These are phyloP conservation scores for Hypsibius dujardini DNA, from an alignment of 1,140 invertebrate genomes.

Conservation along the genomic window DNA sequence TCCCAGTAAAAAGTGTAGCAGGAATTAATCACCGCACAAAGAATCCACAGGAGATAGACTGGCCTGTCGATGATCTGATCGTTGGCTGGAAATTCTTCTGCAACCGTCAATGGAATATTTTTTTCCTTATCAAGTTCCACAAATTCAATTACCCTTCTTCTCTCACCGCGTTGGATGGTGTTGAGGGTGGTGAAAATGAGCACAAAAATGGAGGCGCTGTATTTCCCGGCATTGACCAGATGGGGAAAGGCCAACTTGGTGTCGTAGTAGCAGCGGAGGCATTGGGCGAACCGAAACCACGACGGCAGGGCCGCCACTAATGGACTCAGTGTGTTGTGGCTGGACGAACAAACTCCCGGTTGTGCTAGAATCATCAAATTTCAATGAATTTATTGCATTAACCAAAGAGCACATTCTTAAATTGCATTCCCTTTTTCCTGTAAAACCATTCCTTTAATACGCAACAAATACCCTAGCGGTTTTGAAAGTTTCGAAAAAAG, in stretches of 20 bases:
- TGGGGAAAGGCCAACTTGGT: constrained; percentile 26
- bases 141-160: too few relatives aligned
- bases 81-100: too few relatives aligned
- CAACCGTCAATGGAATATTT: too few relatives aligned
- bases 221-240: constrained; percentile 86
- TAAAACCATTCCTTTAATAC: too few relatives aligned
- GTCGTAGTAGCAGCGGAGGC: constrained; percentile 66
- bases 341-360: neutral
- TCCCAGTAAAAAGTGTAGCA: constrained; percentile 82
- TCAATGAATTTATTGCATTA: too few relatives aligned
- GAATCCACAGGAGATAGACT: constrained; percentile 60
- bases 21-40: constrained; percentile 53
- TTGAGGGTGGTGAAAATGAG: constrained; percentile 65
- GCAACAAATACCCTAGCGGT: too few relatives aligned
- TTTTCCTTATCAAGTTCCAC: too few relatives aligned
- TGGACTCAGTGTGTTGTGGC: constrained; percentile 40
- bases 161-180: constrained; percentile 25
- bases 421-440: too few relatives aligned
- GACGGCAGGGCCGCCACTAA: constrained; percentile 77
- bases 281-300: constrained; percentile 94
- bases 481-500: too few relatives aligned
- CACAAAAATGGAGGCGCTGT: constrained; percentile 88
- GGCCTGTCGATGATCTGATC: constrained; percentile 31
- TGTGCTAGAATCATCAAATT: neutral
- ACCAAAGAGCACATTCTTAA: too few relatives aligned